Evolutionary conservation across 2,888 invertebrate species (phyloP).

Genomic region (Julus scandinavius): DNA sequence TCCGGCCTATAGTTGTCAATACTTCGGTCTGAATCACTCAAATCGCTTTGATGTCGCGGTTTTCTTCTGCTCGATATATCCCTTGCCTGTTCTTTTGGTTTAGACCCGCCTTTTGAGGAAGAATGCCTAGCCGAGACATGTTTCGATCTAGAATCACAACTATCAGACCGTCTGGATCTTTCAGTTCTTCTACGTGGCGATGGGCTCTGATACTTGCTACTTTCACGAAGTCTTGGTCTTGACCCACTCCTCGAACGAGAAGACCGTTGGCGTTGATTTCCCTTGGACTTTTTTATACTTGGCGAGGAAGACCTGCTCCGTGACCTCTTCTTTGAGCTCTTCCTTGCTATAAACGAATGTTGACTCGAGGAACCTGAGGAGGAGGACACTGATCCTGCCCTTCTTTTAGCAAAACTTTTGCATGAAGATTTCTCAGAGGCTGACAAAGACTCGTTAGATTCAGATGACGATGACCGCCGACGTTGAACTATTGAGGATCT

Average conservation of each 20-base stretch:
- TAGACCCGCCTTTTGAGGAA: background rate
- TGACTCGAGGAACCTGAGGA: background rate
- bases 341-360: background rate
- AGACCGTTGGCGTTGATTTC: background rate
- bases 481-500: background rate
- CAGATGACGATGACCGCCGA: background rate
- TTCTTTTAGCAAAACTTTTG: background rate
- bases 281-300: background rate
- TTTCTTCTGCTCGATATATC: background rate
- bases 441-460: background rate
- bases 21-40: background rate
- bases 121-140: background rate
- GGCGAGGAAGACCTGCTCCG: background rate
- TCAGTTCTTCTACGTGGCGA: background rate
- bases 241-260: background rate
- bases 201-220: background rate
- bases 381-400: background rate
- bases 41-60: background rate
- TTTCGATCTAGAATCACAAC: background rate
- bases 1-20: background rate
- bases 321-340: background rate
- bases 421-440: background rate
- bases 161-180: background rate
- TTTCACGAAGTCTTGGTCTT: background rate
- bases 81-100: background rate